Evolutionary conservation across 2,797 vertebrate genomes (phyloP), one percentile per base, ranked within the genome.

Genomic region (Ciconia nigra): DNA sequence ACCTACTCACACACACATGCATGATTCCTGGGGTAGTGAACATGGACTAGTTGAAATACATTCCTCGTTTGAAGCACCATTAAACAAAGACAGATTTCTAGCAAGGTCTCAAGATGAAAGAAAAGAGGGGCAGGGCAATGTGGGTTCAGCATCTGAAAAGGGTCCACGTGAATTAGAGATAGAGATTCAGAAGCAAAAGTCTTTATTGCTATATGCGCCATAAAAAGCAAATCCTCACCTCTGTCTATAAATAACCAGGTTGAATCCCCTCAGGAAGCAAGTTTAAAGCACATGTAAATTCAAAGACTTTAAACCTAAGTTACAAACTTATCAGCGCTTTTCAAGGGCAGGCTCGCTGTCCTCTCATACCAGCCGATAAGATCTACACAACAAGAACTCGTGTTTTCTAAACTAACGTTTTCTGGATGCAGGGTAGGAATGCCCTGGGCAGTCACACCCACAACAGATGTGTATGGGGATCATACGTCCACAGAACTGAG

Each of bases 371-470:
- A 19, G 97, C 98, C 0, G 96, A 83, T 97, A 97, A 98, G 96
- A 96, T 93, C 74, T 74, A 90, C 93, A 94, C 82, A 88, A 79
- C 54, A 88, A 71, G 69, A 91, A 95, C 72, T 63, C 29, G 25
- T 86, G 63, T 97, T 97, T 95, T 62, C 96, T 97, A 96, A 96
- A 95, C 76, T 66, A 95, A 94, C 57, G 1, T 97, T 93, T 69
- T 96, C 92, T 94, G 65, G 76, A 89, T 97, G 97, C 70, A 95
- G 94, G 80, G 96, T 90, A 96, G 97, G 91, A 89, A 92, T 97
- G 97, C 95, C 96, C 97, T 98, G 98, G 98, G 97, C 98, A 97
- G 94, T 98, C 98, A 97, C 98, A 96, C 98, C 98, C 98, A 98
- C 98, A 91, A 94, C 84, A 80, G 84, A 97, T 78, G 85, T 37